These are phyloP conservation scores for Thymallus thymallus DNA, from an alignment of 2,113 vertebrate species.

Conservation along the genomic window DNA sequence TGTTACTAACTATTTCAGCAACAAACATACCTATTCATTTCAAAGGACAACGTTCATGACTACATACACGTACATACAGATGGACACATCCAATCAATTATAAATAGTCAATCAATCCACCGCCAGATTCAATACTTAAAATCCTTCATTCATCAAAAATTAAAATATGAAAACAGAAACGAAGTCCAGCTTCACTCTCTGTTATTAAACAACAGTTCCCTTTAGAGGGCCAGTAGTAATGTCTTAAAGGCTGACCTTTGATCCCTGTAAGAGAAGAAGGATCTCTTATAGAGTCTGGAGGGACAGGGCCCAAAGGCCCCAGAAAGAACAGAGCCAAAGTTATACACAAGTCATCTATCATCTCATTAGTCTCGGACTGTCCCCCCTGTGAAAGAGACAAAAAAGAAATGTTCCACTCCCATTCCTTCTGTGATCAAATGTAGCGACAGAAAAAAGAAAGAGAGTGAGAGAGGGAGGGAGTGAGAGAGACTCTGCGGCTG, in stretches of 20 bases:
- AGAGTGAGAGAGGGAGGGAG: background rate
- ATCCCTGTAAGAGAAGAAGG: slow-evolving; percentile 25
- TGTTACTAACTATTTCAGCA: background rate
- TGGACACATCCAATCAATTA: slow-evolving; percentile 45
- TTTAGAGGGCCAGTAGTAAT: slow-evolving; percentile 42
- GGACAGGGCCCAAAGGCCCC: slow-evolving; percentile 39
- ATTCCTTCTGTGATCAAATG: background rate
- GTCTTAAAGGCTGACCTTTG: slow-evolving; percentile 40
- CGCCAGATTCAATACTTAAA: slow-evolving; percentile 24
- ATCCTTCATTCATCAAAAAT: slow-evolving; percentile 5
- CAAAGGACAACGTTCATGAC: slow-evolving; percentile 1
- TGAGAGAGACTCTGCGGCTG: background rate
- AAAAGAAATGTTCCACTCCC: background rate
- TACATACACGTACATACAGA: background rate
- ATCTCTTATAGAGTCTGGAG: slow-evolving; percentile 8
- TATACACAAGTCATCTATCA: slow-evolving; percentile 39
- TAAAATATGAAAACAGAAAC: background rate
- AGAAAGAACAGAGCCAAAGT: slow-evolving; percentile 32
- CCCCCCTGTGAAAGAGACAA: slow-evolving; percentile 3
- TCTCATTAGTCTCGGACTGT: slow-evolving; percentile 26
- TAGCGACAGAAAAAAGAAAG: background rate
- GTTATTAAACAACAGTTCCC: slow-evolving; percentile 51
- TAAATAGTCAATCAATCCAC: slow-evolving; percentile 57
- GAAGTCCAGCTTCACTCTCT: slow-evolving; percentile 72
- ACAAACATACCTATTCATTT: background rate